These are phyloP conservation scores for Okamejei kenojei DNA, from an alignment of 2,797 vertebrate species.

Conservation along the genomic window DNA sequence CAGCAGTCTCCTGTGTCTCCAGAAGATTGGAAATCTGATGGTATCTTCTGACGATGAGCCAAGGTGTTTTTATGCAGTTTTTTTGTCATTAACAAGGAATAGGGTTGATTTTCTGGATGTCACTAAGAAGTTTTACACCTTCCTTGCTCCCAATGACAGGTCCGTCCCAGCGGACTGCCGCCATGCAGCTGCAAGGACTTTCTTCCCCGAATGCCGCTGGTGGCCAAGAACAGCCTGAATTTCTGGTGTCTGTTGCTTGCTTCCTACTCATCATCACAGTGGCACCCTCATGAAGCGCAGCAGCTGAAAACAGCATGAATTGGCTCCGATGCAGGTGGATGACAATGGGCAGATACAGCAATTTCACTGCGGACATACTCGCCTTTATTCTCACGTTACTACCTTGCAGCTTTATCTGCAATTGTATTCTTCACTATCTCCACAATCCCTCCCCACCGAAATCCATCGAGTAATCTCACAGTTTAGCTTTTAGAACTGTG, in stretches of 20 bases:
- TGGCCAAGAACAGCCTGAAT: no score
- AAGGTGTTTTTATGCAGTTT: no score
- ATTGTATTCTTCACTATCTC: constrained; percentile 6
- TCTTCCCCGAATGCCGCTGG: not conserved
- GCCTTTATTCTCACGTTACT: not conserved
- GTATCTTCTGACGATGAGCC: not conserved
- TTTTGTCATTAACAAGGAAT: not conserved
- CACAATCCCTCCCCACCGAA: no score
- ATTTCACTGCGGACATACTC: not conserved
- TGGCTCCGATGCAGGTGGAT: not conserved
- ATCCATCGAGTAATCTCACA: not conserved
- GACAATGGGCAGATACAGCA: not conserved
- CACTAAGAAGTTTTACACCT: not conserved
- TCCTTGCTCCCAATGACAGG: not conserved
- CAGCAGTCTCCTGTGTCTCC: not conserved
- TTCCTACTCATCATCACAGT: not conserved
- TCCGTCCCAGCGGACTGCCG: not conserved
- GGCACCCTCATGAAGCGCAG: not conserved
- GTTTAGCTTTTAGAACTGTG: not conserved
- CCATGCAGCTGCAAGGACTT: no score
- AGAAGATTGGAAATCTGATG: not conserved
- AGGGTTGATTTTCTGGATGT: not conserved
- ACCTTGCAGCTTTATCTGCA: not conserved
- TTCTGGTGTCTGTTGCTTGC: not conserved
- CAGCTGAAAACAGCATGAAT: not conserved